These are phyloP conservation scores for Vulpes lagopus DNA, from an alignment of 2,113 vertebrate species.

Conservation along the genomic window DNA sequence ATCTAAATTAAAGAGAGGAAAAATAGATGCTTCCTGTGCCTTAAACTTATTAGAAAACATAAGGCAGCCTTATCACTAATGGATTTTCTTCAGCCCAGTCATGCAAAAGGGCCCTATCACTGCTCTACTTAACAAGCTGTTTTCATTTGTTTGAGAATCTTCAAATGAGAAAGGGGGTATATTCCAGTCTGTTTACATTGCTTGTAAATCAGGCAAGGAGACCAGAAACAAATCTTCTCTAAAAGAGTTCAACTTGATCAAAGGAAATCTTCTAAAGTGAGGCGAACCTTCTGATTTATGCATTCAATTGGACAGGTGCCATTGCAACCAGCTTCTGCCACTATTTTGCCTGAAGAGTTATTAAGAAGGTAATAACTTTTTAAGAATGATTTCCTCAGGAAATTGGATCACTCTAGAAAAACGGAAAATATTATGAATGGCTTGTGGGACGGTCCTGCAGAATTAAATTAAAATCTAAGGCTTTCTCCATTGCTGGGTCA, in stretches of 20 bases:
- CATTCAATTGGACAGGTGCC: constrained; percentile 62
- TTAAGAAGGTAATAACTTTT: constrained; percentile 41
- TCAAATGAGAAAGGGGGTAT: constrained; percentile 44
- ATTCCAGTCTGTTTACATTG: constrained; percentile 12
- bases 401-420: constrained; percentile 69
- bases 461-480: constrained; percentile 46
- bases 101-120: background rate
- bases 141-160: constrained; percentile 51
- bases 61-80: constrained; percentile 19
- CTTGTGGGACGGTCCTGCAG: background rate
- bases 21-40: background rate
- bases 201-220: background rate
- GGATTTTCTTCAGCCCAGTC: constrained; percentile 23
- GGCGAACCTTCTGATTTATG: constrained; percentile 57
- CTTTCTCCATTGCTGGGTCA: background rate
- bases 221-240: constrained; percentile 39
- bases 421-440: constrained; percentile 55
- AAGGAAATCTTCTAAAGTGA: constrained; percentile 41
- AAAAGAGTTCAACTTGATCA: constrained; percentile 45
- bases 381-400: constrained; percentile 59
- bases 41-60: constrained; percentile 49
- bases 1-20: background rate
- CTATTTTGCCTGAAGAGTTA: constrained; percentile 62
- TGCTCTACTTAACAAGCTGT: constrained; percentile 45
- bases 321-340: background rate